Percentiles rank a stretch among this genome's conserved stretches.
Conservation (phyloP, 2,113 vertebrate species). For the Rostratula benghalensis region DNA sequence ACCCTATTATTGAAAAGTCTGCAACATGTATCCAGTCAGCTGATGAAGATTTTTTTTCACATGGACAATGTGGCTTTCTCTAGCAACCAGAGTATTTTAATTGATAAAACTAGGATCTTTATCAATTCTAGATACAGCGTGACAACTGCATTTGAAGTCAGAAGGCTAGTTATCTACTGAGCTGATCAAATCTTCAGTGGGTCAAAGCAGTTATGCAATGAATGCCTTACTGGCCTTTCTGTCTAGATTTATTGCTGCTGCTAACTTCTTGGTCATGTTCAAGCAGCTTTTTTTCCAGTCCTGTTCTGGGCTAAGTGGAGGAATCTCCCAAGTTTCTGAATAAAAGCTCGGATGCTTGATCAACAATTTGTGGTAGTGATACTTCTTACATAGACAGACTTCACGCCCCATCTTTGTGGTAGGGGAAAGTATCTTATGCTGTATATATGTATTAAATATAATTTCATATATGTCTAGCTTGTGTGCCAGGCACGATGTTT, state of each 20-base stretch:
- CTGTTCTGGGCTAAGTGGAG: background rate
- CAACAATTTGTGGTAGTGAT: background rate
- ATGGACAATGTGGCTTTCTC: background rate
- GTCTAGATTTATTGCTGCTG: background rate
- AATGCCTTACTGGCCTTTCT: background rate
- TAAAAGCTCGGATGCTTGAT: background rate
- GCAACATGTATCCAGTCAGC: background rate
- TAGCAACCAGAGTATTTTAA: background rate
- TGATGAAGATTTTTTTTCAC: background rate
- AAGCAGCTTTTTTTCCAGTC: background rate
- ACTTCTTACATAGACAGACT: background rate
- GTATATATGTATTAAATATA: background rate
- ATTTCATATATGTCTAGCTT: background rate
- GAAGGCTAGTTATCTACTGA: background rate
- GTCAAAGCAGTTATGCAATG: background rate
- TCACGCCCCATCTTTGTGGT: background rate
- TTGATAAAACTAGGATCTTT: background rate
- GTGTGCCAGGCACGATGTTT: background rate
- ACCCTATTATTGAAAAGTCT: background rate
- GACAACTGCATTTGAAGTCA: background rate
- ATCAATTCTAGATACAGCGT: background rate
- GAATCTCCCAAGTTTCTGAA: background rate
- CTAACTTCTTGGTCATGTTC: background rate
- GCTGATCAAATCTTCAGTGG: background rate
- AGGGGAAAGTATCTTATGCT: background rate